These are phyloP conservation scores for Drosophila limbata DNA, from an alignment of 2,888 invertebrate genomes.

Conservation along the genomic window DNA sequence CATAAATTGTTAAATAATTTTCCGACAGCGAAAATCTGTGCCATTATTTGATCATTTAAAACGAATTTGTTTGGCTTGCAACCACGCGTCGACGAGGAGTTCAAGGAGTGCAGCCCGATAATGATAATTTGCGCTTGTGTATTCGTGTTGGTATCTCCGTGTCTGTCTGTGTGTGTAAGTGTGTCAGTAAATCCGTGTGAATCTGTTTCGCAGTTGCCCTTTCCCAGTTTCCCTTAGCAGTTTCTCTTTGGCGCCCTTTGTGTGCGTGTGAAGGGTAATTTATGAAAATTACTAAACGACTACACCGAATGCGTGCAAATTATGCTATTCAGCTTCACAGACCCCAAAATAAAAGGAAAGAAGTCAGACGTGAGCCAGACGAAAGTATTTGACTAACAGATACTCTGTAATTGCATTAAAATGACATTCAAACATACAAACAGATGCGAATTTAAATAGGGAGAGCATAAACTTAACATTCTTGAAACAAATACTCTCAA, in stretches of 20 bases:
- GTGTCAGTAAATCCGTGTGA: slow-evolving; percentile 41
- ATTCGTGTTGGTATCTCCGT: neutral
- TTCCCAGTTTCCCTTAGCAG: neutral
- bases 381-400: neutral
- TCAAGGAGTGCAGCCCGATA: slow-evolving; percentile 44
- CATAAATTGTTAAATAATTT: slow-evolving; percentile 44
- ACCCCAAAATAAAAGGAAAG: slow-evolving; percentile 21
- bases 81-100: slow-evolving; percentile 16
- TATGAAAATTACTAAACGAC: slow-evolving; percentile 80
- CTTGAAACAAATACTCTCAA: neutral
- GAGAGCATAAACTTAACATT: neutral
- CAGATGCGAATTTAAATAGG: neutral
- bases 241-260: slow-evolving; percentile 16
- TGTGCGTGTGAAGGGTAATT: slow-evolving; percentile 69
- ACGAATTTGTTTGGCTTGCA: slow-evolving; percentile 49
- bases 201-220: slow-evolving; percentile 28
- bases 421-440: neutral
- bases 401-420: slow-evolving; percentile 5
- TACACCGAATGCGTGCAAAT: slow-evolving; percentile 78
- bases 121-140: slow-evolving; percentile 54
- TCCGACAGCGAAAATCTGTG: slow-evolving; percentile 47
- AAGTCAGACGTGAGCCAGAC: neutral
- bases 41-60: slow-evolving; percentile 68
- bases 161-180: slow-evolving; percentile 22
- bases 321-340: slow-evolving; percentile 52